Evolutionary conservation across 2,113 vertebrate genomes (phyloP), one percentile per base, ranked within the genome.

Genomic region (Mormoops blainvillei): DNA sequence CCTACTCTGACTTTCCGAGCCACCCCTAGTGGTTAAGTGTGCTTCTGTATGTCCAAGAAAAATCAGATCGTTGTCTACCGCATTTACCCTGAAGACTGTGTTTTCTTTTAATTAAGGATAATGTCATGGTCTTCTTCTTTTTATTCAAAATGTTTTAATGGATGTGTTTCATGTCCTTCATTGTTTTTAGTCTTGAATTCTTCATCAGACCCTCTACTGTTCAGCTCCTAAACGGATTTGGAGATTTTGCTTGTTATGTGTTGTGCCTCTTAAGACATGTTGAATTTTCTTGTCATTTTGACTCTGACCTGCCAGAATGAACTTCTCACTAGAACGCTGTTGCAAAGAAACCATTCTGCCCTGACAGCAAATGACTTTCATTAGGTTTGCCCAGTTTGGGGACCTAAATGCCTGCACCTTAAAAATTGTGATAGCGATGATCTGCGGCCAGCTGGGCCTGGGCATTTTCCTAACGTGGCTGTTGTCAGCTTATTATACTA

Each of bases 241-340:
- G 82, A 97, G 82, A 85, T 61, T 56, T 97, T 97, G 71, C 98
- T 98, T 97, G 70, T 97, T 97, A 71, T 0, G 65, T 91, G 87
- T 92, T 94, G 84, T 95, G 97, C 91, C 93, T 98, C 91, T 94
- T 95, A 91, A 98, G 90, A 96, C 92, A 82, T 16, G 54, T 76
- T 97, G 96, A 94, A 92, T 97, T 92, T 93, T 96, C 96, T 97
- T 98, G 98, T 98, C 98, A 98, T 98, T 98, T 98, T 98, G 98
- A 98, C 93, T 97, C 96, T 98, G 98, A 98, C 98, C 98, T 98
- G 96, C 92, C 97, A 97, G 89, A 98, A 98, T 97, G 97, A 98
- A 98, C 93, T 97, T 96, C 68, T 4, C 92, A 82, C 92, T 95
- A 97, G 97, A 97, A 97, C 36, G 81, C 7, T 7, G 56, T 85